Percentiles rank a stretch among this genome's conserved stretches.
Conservation (phyloP, 1,140 invertebrate species). For the Cotesia chilonis region DNA sequence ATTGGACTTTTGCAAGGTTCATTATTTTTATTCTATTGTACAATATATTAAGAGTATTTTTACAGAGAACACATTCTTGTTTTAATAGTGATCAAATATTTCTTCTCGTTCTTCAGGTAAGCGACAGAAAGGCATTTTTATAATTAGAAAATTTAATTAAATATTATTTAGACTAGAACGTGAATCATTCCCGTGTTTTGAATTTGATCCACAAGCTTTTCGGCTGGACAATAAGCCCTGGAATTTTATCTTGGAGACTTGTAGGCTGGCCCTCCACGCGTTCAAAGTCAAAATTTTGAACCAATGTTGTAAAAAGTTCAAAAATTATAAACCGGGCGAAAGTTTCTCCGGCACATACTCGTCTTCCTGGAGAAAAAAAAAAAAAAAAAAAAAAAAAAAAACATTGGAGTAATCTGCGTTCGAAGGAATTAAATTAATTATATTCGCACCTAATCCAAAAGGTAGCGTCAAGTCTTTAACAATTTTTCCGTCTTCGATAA, state of each 20-base stretch:
- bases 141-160: too few species aligned
- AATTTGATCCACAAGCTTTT: conserved; percentile 57
- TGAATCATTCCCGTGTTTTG: background rate
- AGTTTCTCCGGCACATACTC: conserved; percentile 78
- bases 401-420: background rate
- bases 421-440: too few species aligned
- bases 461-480: conserved; percentile 63
- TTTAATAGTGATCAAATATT: too few species aligned
- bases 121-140: too few species aligned
- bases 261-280: conserved; percentile 56
- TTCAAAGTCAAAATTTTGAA: conserved; percentile 72
- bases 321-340: conserved; percentile 76
- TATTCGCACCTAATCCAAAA: conserved; percentile 68
- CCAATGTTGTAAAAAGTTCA: conserved; percentile 69
- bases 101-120: too few species aligned
- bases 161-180: too few species aligned
- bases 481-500: conserved; percentile 58
- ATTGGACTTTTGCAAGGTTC: too few species aligned
- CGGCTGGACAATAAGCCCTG: conserved; percentile 54
- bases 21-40: too few species aligned
- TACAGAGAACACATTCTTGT: too few species aligned
- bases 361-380: too few species aligned
- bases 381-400: too few species aligned
- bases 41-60: too few species aligned
- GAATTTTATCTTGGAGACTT: conserved; percentile 50